These are phyloP conservation scores for Trissonchulus sp. DNA, from an alignment of 2,888 invertebrate species.

Conservation along the genomic window DNA sequence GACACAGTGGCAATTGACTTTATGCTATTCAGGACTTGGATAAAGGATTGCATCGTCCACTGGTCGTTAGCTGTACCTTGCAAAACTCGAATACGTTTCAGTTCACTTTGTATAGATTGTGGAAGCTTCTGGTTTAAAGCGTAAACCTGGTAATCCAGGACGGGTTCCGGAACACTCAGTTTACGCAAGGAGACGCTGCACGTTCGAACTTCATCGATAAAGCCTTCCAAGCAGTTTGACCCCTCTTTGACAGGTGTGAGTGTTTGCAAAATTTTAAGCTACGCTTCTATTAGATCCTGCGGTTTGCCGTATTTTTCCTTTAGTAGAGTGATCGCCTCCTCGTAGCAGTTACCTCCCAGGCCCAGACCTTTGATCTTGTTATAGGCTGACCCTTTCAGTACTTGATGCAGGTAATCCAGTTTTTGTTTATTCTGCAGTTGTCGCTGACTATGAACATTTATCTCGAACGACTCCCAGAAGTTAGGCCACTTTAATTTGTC, in stretches of 20 bases:
- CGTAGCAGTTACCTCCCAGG: not conserved
- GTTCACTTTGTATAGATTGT: not conserved
- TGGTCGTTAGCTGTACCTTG: slow-evolving; percentile 6
- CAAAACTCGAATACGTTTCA: not conserved
- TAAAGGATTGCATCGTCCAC: not conserved
- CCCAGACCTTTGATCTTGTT: slow-evolving; percentile 11
- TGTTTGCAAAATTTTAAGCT: not conserved
- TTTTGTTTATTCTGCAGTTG: not conserved
- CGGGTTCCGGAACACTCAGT: not conserved
- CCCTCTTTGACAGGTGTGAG: not conserved
- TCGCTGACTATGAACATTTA: slow-evolving; percentile 1
- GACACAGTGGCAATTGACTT: not conserved
- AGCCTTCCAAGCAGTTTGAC: not conserved
- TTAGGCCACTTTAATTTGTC: not conserved
- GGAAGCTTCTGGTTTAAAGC: not conserved
- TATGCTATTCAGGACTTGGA: not conserved
- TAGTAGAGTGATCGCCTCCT: not conserved
- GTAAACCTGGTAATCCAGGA: not conserved
- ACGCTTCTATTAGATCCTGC: no score
- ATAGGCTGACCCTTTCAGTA: not conserved
- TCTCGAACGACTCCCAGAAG: not conserved
- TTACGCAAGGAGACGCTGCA: not conserved
- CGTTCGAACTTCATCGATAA: not conserved
- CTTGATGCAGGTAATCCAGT: slow-evolving; percentile 9
- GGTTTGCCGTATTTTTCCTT: not conserved